Base-by-base conservation (phyloP, 2,113 vertebrate genomes). In the Amphilophus citrinellus region DNA sequence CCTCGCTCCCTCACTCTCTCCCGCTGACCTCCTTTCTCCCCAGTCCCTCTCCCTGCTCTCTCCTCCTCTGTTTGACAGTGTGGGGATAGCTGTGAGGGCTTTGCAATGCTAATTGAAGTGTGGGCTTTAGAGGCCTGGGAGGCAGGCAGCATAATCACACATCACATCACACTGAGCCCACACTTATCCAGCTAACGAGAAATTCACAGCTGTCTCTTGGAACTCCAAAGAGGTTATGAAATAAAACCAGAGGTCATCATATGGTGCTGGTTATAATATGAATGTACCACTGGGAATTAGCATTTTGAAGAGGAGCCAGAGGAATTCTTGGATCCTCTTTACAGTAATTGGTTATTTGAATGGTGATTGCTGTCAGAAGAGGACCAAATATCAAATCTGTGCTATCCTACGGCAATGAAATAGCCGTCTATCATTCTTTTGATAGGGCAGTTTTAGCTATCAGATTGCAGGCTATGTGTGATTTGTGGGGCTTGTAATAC, bases 201-300 rank as follows among this genome's bases (percentile, higher is more conserved):
- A 88, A 94, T 91, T 93, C 89, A 77, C 91, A 93, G 89, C 90
- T 82, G 86, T 86, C 86, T 83, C 79, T 89, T 80, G 80, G 81
- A 92, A 91, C 79, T 82, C 6, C 6, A 8, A 81, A 10, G 60
- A 88, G 90, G 90, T 92, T 92, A 87, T 58, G 86, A 91, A 89
- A 92, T 90, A 88, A 92, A 93, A 91, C 84, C 89, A 93, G 92
- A 84, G 92, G 91, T 94, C 93, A 93, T 91, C 87, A 90, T 88
- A 86, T 87, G 87, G 86, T 88, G 77, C 85, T 57, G 65, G 84
- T 91, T 93, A 87, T 86, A 84, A 91, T 84, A 81, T 82, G 82
- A 90, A 78, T 61, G 80, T 75, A 92, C 90, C 77, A 13, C 68
- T 81, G 89, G 87, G 86, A 94, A 91, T 90, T 86, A 89, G 60